Evolutionary conservation across 2,797 vertebrate genomes (phyloP).

Genomic region (Hydrophis major): DNA sequence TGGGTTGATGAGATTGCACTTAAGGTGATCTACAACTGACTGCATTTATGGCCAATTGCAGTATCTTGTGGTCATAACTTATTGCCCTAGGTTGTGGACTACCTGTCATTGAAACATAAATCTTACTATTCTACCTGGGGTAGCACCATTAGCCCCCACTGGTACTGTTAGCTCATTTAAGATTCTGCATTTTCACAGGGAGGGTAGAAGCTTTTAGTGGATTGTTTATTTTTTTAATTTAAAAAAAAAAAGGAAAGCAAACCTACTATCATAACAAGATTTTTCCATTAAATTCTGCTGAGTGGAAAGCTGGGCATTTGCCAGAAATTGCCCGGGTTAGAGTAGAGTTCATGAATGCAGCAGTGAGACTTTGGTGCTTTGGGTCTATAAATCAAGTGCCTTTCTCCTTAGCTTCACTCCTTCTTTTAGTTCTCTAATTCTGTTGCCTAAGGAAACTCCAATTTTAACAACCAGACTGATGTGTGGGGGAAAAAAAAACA

Average conservation of each 20-base stretch:
- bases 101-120: not conserved
- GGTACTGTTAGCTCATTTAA: not conserved
- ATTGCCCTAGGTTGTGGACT: not conserved
- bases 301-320: not conserved
- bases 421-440: not conserved
- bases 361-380: not conserved
- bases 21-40: not conserved
- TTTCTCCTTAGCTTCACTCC: not conserved
- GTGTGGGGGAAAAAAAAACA: not conserved
- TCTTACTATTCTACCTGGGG: not conserved
- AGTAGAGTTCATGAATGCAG: not conserved
- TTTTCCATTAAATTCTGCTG: not conserved
- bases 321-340: not conserved
- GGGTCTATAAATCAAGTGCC: too few relatives aligned
- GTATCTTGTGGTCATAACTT: not conserved
- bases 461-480: not conserved
- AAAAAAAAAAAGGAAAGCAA: not conserved
- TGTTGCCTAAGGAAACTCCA: not conserved
- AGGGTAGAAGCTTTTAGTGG: not conserved
- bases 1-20: not conserved
- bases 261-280: not conserved
- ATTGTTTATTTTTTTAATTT: not conserved
- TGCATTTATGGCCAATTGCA: not conserved
- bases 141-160: not conserved
- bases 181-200: not conserved